Base-by-base conservation (phyloP, 2,888 invertebrate species). In the Athrips mouffetella region DNA sequence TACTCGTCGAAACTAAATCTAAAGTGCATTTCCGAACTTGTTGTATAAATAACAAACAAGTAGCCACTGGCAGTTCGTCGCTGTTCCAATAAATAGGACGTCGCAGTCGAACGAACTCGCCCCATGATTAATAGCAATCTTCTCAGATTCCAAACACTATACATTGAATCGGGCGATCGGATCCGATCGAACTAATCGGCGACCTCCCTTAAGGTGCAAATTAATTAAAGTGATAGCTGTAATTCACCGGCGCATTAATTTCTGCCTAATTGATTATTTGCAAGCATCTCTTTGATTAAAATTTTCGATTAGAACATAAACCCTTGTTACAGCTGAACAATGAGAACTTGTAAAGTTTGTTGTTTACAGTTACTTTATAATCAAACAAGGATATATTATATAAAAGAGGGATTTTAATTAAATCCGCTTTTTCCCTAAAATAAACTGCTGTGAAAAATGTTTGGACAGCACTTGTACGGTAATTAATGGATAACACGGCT, bases 71-170 rank as follows among this genome's bases (percentile, higher is more conserved):
- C 3, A 11, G 25, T 40, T 15, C 21, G 21, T 15, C 40, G 30
- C 35, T 20, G 13, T 39, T 65, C 59, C 55, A 58, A 59, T 67
- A 70, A 76, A 74, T 71, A 68, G 68, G 67, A 66, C 62, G 60
- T 65, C 62, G 59, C 57, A 59, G 58, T 64, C 56, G 61, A 58
- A 61, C 64, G 65, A 72, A 73, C 69, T 75, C 68, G 65, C 67
- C 67, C 59, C 53, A 65, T 76, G 77, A 81, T 79, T 79, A 77
- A 82, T 79, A 76, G 73, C 70, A 71, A 79, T 76, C 76, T 81
- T 78, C 77, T 82, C 79, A 73, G 76, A 76, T 79, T 73, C 70
- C 65, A 72, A 47, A 64, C 69, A 69, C 71, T 74, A 70, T 70
- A 73, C 69, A 76, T 73, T 76, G 69, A 70, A 67, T 49, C 67